phyloP scores from a whole-genome alignment of 2,797 vertebrate species.

The Aldrovandia affinis region DNA sequence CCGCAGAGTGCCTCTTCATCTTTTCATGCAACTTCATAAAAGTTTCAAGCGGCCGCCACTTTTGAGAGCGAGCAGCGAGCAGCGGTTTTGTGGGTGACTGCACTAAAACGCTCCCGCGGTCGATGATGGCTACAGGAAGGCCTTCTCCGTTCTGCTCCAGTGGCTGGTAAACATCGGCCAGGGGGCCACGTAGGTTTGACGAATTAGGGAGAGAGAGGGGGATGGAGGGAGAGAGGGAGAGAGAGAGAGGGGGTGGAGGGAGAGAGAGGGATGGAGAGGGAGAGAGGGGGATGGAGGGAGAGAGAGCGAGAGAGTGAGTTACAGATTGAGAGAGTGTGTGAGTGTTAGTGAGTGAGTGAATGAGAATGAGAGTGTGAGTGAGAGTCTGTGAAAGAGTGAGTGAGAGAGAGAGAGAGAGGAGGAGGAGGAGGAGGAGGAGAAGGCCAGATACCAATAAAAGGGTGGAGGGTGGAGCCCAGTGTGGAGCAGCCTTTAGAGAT shows the following conservation, averaged over 20 bases:
- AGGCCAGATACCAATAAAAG: not conserved
- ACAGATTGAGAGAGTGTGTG: too few species aligned
- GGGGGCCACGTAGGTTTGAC: too few species aligned
- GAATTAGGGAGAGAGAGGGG: not conserved
- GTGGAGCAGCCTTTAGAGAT: not conserved
- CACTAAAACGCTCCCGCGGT: constrained; percentile 48
- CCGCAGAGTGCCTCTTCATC: constrained; percentile 60
- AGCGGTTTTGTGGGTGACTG: constrained; percentile 60
- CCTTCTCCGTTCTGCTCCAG: not conserved
- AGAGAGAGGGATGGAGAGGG: too few species aligned
- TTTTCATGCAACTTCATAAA: constrained; percentile 72
- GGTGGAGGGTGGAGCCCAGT: not conserved
- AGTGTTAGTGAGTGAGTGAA: too few species aligned
- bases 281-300: not conserved
- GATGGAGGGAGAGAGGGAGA: not conserved
- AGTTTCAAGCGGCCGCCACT: constrained; percentile 62
- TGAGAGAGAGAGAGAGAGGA: not conserved
- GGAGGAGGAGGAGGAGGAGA: not conserved
- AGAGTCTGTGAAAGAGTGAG: not conserved
- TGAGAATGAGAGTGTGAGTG: too few species aligned
- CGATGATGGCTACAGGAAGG: not conserved
- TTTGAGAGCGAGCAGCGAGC: constrained; percentile 56
- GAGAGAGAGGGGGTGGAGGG: not conserved
- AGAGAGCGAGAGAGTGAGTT: too few species aligned
- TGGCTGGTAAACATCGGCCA: not conserved